Evolutionary conservation across 2,113 vertebrate genomes (phyloP), one percentile per base, ranked within the genome.

Genomic region (Toxotes jaculatrix): DNA sequence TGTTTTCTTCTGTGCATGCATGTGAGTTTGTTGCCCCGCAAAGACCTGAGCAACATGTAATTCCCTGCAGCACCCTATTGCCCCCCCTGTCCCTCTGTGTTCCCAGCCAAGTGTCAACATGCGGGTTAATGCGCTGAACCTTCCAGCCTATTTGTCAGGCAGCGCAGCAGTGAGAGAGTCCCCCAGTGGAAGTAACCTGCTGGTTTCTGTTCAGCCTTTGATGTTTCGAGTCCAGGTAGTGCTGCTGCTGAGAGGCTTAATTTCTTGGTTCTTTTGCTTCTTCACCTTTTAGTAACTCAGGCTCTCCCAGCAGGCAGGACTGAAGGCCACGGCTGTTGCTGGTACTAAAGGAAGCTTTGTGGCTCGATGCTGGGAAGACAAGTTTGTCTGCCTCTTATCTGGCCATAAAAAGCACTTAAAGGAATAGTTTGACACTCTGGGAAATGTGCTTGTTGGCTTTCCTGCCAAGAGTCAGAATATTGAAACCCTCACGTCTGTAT

Each of bases 231-330:
- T 36, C 47, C 86, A 90, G 87, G 87, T 92, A 86, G 68, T 49
- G 80, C 83, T 80, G 83, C 76, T 66, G 79, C 90, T 91, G 82
- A 70, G 89, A 86, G 85, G 83, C 85, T 92, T 93, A 53, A 92
- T 91, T 91, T 90, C 59, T 87, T 72, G 71, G 55, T 85, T 80
- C 83, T 91, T 27, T 80, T 87, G 78, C 74, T 88, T 80, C 81
- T 82, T 93, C 80, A 87, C 90, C 82, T 88, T 89, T 83, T 69
- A 74, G 77, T 67, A 53, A 66, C 49, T 71, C 80, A 40, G 74
- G 81, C 77, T 86, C 68, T 85, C 89, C 83, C 82, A 64, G 82
- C 53, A 27, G 73, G 84, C 42, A 40, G 31, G 17, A 31, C 23
- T n/a, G 42, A 63, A 51, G 64, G 49, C 17, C 0, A 7, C 1